A percentile compares a stretch with the other conserved stretches of the same genome.
Evolutionary conservation across 2,113 vertebrate species (phyloP).

Genomic region (Solea senegalensis): DNA sequence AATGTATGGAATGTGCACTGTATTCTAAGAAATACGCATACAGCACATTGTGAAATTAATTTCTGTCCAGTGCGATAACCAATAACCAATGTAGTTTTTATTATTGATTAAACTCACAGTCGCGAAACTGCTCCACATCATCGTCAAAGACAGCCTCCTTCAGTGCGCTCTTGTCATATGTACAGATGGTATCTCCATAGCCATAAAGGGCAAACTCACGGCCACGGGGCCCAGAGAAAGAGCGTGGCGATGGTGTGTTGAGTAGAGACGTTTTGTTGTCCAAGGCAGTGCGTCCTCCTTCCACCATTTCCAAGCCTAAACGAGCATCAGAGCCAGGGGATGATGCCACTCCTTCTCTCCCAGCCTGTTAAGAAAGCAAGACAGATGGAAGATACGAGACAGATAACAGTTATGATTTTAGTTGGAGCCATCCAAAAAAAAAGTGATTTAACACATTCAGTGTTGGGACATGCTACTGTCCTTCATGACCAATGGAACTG

Average conservation of each 20-base stretch:
- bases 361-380: slow-evolving; percentile 48
- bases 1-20: too few species aligned
- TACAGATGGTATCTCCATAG: slow-evolving; percentile 89
- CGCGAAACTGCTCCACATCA: slow-evolving; percentile 96
- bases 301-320: slow-evolving; percentile 78
- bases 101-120: slow-evolving; percentile 81
- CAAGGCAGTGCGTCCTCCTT: slow-evolving; percentile 92
- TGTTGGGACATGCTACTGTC: too few species aligned
- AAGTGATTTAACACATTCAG: too few species aligned
- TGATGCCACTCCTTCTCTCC: slow-evolving; percentile 72
- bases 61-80: too few species aligned
- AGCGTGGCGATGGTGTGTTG: slow-evolving; percentile 93
- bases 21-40: too few species aligned
- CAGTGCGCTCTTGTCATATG: slow-evolving; percentile 94
- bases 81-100: neutral
- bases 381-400: neutral
- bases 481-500: too few species aligned
- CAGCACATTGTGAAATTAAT: too few species aligned
- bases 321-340: slow-evolving; percentile 75
- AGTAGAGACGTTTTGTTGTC: slow-evolving; percentile 98
- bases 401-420: too few species aligned
- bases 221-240: slow-evolving; percentile 88
- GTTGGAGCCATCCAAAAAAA: too few species aligned
- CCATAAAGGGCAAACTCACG: slow-evolving; percentile 94
- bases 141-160: slow-evolving; percentile 98